These are phyloP conservation scores for Poeciliopsis prolifica DNA, from an alignment of 2,113 vertebrate species.

Conservation along the genomic window DNA sequence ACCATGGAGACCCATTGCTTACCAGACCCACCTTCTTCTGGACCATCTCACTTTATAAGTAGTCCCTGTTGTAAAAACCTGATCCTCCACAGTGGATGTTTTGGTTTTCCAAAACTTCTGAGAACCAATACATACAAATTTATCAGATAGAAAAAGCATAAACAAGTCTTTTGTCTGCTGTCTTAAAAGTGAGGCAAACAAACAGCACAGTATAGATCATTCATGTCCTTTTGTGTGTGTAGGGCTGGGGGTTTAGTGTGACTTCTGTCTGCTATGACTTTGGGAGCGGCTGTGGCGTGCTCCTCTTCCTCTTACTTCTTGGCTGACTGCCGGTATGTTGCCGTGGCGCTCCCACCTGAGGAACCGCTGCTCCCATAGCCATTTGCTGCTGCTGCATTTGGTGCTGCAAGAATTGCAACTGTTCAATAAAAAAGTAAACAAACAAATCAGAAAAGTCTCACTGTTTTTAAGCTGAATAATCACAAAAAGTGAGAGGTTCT, in stretches of 20 bases:
- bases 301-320: slow-evolving; percentile 96
- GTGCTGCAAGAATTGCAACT: slow-evolving; percentile 98
- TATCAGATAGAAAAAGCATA: slow-evolving; percentile 71
- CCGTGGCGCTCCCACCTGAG: slow-evolving; percentile 81
- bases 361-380: slow-evolving; percentile 86
- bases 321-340: slow-evolving; percentile 92
- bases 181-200: slow-evolving; percentile 66
- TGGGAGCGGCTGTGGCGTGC: slow-evolving; percentile 80
- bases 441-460: slow-evolving; percentile 17
- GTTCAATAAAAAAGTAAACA: slow-evolving; percentile 50
- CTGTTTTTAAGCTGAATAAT: neutral
- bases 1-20: slow-evolving; percentile 57
- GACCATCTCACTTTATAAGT: slow-evolving; percentile 56
- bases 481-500: neutral
- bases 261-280: slow-evolving; percentile 74
- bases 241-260: slow-evolving; percentile 32
- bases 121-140: slow-evolving; percentile 66
- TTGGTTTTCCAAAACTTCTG: slow-evolving; percentile 61
- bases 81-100: slow-evolving; percentile 35
- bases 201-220: slow-evolving; percentile 74
- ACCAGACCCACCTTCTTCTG: slow-evolving; percentile 62
- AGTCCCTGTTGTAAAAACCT: slow-evolving; percentile 54
- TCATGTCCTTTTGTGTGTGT: slow-evolving; percentile 54
- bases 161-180: slow-evolving; percentile 40
- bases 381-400: slow-evolving; percentile 96